Evolutionary conservation across 2,113 vertebrate genomes (phyloP).

Genomic region (Noctilio leporinus): DNA sequence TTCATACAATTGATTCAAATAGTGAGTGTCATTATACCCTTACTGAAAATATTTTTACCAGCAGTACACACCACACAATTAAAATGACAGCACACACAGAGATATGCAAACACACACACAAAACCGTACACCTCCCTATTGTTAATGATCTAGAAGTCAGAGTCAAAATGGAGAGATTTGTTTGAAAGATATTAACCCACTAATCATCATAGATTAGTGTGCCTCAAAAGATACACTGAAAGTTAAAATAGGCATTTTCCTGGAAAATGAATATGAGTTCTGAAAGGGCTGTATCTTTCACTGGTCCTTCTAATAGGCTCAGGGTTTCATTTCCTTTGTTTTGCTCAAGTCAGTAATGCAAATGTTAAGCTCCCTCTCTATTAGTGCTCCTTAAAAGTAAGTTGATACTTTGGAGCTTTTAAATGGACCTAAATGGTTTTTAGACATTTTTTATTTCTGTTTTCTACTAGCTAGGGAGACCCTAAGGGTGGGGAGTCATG

Average conservation of each 20-base stretch:
- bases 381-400: constrained; percentile 65
- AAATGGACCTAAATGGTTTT: constrained; percentile 68
- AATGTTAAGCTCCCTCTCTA: constrained; percentile 59
- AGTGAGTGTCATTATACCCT: constrained; percentile 34
- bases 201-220: constrained; percentile 38
- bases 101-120: neutral
- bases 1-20: neutral
- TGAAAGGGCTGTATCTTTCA: constrained; percentile 31
- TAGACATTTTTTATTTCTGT: constrained; percentile 61
- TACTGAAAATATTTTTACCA: constrained; percentile 44
- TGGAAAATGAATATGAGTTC: constrained; percentile 53
- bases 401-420: constrained; percentile 64
- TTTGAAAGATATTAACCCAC: constrained; percentile 39
- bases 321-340: constrained; percentile 67
- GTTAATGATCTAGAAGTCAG: neutral
- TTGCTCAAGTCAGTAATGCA: constrained; percentile 57
- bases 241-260: constrained; percentile 65
- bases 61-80: constrained; percentile 4
- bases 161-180: constrained; percentile 25
- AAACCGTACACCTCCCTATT: neutral
- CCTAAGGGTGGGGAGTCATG: neutral
- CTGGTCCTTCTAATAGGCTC: constrained; percentile 33
- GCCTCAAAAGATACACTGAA: constrained; percentile 22
- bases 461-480: constrained; percentile 31
- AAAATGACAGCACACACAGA: neutral